Evolutionary conservation across 1,140 invertebrate species (phyloP).

Genomic region (Amphibalanus amphitrite): DNA sequence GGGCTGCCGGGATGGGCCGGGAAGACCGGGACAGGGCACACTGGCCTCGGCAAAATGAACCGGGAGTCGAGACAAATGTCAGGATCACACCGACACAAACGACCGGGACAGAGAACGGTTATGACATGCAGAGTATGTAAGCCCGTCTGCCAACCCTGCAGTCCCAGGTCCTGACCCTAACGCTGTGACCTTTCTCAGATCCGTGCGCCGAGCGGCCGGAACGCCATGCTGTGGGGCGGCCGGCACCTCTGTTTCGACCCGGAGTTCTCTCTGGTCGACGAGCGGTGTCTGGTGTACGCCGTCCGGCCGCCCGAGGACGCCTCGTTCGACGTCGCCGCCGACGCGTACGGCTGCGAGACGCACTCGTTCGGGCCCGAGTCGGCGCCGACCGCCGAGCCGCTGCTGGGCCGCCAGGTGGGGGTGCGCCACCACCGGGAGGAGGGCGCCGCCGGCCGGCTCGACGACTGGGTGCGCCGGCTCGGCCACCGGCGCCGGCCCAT

Average conservation of each 20-base stretch:
- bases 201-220: background rate
- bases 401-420: background rate
- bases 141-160: no score
- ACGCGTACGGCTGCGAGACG: slow-evolving; percentile 23
- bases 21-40: background rate
- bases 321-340: slow-evolving; percentile 18
- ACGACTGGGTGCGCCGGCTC: background rate
- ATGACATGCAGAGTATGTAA: no score
- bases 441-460: background rate
- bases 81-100: no score
- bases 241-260: background rate
- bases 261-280: background rate
- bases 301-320: slow-evolving; percentile 18
- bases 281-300: background rate
- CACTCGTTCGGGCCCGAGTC: slow-evolving; percentile 19
- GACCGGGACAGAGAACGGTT: no score
- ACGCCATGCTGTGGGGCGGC: background rate
- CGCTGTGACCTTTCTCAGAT: background rate
- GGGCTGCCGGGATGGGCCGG: no score
- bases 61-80: no score
- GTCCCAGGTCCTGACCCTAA: no score
- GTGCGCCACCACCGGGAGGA: background rate
- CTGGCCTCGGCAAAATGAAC: background rate
- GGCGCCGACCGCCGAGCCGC: background rate
- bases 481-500: background rate